These are phyloP conservation scores for Cryptocephalus moraei DNA, from an alignment of 2,888 invertebrate genomes.

Conservation along the genomic window DNA sequence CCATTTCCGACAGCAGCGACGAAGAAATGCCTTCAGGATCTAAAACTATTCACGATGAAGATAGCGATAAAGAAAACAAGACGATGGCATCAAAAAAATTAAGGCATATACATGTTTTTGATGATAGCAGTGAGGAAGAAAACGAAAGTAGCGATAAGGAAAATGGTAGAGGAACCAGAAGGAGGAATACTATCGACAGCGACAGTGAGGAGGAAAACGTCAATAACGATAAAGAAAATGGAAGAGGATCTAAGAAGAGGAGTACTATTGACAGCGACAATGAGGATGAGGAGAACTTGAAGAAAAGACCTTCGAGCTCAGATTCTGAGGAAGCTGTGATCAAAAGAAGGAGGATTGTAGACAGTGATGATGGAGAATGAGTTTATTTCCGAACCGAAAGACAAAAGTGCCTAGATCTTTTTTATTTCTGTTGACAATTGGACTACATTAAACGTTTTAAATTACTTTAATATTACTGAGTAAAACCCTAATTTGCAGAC, in stretches of 20 bases:
- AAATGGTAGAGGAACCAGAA: conserved; percentile 3
- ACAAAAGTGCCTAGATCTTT: too few relatives aligned
- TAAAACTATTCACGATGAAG: conserved; percentile 3
- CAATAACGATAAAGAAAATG: background rate
- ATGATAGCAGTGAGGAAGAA: background rate
- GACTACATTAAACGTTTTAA: too few relatives aligned
- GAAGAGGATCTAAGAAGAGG: background rate
- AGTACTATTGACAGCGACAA: background rate
- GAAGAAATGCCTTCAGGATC: background rate
- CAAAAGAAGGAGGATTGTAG: conserved; percentile 22
- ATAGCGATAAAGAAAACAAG: conserved; percentile 6
- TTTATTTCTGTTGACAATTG: too few relatives aligned
- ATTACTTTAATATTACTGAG: too few relatives aligned
- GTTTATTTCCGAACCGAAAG: too few relatives aligned
- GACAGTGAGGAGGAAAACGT: conserved; percentile 20
- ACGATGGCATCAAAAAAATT: conserved; percentile 1
- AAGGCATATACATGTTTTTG: background rate
- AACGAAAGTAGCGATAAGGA: conserved; percentile 1
- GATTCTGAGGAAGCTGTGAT: conserved; percentile 19
- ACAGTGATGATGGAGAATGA: conserved; percentile 20
- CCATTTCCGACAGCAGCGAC: too few relatives aligned
- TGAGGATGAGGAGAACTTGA: conserved; percentile 1
- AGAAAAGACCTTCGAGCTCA: conserved; percentile 20
- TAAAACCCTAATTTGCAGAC: too few relatives aligned
- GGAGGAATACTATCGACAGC: conserved; percentile 27